Percentiles rank a stretch among this genome's conserved stretches.
These are phyloP conservation scores for Periparus ater DNA, from an alignment of 2,797 vertebrate species.

Conservation along the genomic window DNA sequence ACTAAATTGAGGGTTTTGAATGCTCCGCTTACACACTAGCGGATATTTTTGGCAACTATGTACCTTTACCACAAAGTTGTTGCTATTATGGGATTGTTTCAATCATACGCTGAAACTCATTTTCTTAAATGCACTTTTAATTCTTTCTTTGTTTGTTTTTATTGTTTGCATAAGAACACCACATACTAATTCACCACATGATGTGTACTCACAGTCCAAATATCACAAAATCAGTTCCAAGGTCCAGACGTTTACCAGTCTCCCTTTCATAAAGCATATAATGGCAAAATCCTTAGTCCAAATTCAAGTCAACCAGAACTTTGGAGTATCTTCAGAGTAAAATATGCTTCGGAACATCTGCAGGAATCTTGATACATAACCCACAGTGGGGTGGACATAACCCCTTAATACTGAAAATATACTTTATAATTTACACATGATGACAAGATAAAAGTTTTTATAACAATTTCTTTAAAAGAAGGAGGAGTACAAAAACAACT, in stretches of 20 bases:
- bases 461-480: slow-evolving; percentile 63
- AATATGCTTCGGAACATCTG: slow-evolving; percentile 56
- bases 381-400: slow-evolving; percentile 53
- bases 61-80: slow-evolving; percentile 42
- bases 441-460: slow-evolving; percentile 73
- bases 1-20: slow-evolving; percentile 11
- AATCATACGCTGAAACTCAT: slow-evolving; percentile 53
- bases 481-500: slow-evolving; percentile 39
- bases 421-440: slow-evolving; percentile 66
- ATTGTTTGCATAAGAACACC: slow-evolving; percentile 69
- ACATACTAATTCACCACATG: slow-evolving; percentile 67
- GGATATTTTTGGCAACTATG: slow-evolving; percentile 43
- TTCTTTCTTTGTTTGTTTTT: slow-evolving; percentile 69
- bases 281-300: slow-evolving; percentile 70
- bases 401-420: slow-evolving; percentile 60
- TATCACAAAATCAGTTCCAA: slow-evolving; percentile 74
- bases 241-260: slow-evolving; percentile 71
- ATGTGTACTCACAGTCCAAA: slow-evolving; percentile 60
- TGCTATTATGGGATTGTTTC: slow-evolving; percentile 63
- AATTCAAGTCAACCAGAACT: slow-evolving; percentile 72
- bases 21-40: not conserved
- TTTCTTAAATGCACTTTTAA: slow-evolving; percentile 65
- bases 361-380: slow-evolving; percentile 66
- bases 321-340: slow-evolving; percentile 75
- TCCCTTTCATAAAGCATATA: slow-evolving; percentile 67